These are phyloP conservation scores for Auanema sp. DNA, from an alignment of 2,888 invertebrate species.

Conservation along the genomic window DNA sequence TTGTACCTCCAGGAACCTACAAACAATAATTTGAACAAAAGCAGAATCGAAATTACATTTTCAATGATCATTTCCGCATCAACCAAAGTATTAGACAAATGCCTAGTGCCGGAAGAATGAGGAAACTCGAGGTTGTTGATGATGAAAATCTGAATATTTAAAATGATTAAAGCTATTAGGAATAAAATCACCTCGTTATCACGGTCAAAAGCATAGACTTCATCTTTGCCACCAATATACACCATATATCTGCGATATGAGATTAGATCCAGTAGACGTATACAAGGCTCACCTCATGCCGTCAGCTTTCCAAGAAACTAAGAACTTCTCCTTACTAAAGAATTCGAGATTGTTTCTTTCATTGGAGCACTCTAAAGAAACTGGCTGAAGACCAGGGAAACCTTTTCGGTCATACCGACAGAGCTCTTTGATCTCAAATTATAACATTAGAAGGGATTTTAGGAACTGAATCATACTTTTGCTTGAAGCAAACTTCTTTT, in stretches of 20 bases:
- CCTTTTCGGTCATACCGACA: conserved; percentile 69
- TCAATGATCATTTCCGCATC: conserved; percentile 63
- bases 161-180: background rate
- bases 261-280: conserved; percentile 4
- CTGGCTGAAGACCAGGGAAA: conserved; percentile 95
- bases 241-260: conserved; percentile 82
- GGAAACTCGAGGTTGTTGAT: conserved; percentile 81
- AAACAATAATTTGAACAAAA: conserved; percentile 44
- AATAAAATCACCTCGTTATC: conserved; percentile 77
- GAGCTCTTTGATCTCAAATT: conserved; percentile 45
- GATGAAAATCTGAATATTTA: conserved; percentile 66
- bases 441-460: background rate
- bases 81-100: conserved; percentile 49
- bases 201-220: conserved; percentile 90
- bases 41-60: conserved; percentile 27
- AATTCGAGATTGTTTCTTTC: conserved; percentile 74
- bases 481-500: conserved; percentile 32
- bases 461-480: conserved; percentile 18
- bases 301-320: conserved; percentile 99
- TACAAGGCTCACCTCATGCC: conserved; percentile 77
- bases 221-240: conserved; percentile 82
- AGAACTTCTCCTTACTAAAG: conserved; percentile 81
- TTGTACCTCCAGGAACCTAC: conserved; percentile 83
- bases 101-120: conserved; percentile 73
- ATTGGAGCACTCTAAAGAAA: conserved; percentile 79